Percentiles rank a stretch among this genome's conserved stretches.
These are phyloP conservation scores for Scomber japonicus DNA, from an alignment of 2,113 vertebrate genomes.

Conservation along the genomic window DNA sequence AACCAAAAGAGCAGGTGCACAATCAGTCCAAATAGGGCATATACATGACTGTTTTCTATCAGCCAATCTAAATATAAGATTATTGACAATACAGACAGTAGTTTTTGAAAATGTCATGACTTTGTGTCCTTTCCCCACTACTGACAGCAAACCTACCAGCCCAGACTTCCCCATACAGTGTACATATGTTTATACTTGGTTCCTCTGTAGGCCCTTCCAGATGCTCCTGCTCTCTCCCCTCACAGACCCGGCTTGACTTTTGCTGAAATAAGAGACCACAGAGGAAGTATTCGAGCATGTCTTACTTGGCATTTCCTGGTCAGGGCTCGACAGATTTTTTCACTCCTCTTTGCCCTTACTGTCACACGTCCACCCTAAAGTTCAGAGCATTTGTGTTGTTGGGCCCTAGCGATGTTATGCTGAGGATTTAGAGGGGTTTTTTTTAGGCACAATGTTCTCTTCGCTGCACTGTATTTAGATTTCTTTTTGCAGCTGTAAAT, in stretches of 20 bases:
- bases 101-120: not conserved
- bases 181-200: slow-evolving; percentile 56
- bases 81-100: not conserved
- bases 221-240: slow-evolving; percentile 56
- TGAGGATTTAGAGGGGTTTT: slow-evolving; percentile 8
- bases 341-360: slow-evolving; percentile 50
- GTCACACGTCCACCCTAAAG: slow-evolving; percentile 37
- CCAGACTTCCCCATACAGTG: slow-evolving; percentile 24
- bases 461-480: slow-evolving; percentile 55
- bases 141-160: slow-evolving; percentile 1
- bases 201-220: slow-evolving; percentile 62
- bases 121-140: not conserved
- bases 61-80: too few relatives aligned
- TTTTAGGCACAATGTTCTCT: slow-evolving; percentile 33
- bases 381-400: slow-evolving; percentile 23
- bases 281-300: slow-evolving; percentile 71
- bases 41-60: too few relatives aligned
- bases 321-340: slow-evolving; percentile 58
- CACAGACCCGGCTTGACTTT: slow-evolving; percentile 55
- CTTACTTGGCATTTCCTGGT: slow-evolving; percentile 78
- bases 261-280: slow-evolving; percentile 69
- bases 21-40: too few relatives aligned
- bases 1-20: too few relatives aligned
- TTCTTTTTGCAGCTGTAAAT: slow-evolving; percentile 67
- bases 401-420: not conserved